These are phyloP conservation scores for Delichon dasypus DNA, from an alignment of 2,797 vertebrate genomes.

Conservation along the genomic window DNA sequence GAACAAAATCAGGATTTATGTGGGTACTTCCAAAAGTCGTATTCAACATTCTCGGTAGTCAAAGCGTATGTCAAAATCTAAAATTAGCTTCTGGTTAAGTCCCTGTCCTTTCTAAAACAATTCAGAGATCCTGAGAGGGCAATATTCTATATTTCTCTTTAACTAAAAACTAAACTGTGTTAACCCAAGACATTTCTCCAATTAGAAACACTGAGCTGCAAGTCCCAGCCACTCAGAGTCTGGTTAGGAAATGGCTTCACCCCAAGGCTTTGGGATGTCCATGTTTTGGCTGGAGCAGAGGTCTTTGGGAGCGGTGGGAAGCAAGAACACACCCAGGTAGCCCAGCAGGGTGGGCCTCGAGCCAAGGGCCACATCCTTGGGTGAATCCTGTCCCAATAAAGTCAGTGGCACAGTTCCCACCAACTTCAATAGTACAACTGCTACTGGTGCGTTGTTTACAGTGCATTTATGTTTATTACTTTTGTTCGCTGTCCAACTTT, in stretches of 20 bases:
- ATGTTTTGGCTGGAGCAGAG: neutral
- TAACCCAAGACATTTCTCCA: neutral
- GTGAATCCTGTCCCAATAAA: constrained; percentile 37
- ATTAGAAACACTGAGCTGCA: neutral
- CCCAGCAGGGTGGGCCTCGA: neutral
- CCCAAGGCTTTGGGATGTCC: neutral
- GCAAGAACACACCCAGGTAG: neutral
- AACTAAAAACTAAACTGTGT: too few species aligned
- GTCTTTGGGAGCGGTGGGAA: neutral
- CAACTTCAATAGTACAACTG: constrained; percentile 35
- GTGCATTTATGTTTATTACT: constrained; percentile 25
- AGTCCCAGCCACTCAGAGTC: rapidly evolving
- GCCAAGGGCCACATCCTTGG: neutral
- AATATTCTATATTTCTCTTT: too few species aligned
- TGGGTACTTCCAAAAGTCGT: too few species aligned
- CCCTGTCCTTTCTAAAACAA: too few species aligned
- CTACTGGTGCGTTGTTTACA: constrained; percentile 33
- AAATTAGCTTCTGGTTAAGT: too few species aligned
- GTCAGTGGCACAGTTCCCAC: neutral
- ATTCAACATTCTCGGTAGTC: too few species aligned
- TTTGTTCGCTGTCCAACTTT: constrained; percentile 53
- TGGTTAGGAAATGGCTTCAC: neutral
- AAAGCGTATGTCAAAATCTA: too few species aligned
- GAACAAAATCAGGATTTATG: too few species aligned
- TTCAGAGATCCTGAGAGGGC: too few species aligned